Percentiles rank a stretch among this genome's conserved stretches.
phyloP scores from a whole-genome alignment of 2,797 vertebrate species.

The Hylomyscus alleni region DNA sequence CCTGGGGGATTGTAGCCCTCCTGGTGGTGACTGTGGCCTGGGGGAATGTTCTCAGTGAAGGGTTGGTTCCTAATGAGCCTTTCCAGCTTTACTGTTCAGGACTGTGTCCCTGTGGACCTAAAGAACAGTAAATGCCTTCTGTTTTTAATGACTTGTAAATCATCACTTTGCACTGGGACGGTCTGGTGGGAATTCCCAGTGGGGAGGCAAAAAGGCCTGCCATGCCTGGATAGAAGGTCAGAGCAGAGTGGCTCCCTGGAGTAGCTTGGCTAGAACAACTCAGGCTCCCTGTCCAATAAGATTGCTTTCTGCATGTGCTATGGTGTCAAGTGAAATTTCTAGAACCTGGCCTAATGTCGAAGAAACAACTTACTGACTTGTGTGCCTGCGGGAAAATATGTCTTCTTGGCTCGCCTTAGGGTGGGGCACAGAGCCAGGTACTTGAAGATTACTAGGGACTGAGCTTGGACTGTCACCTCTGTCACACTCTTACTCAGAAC shows the following conservation, averaged over 20 bases:
- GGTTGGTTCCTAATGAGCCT: conserved; percentile 75
- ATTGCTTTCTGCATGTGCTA: conserved; percentile 8
- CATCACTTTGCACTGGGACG: conserved; percentile 81
- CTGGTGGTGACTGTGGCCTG: not conserved
- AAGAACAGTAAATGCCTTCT: conserved; percentile 80
- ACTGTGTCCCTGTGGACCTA: conserved; percentile 74
- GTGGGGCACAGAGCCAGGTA: rapidly evolving
- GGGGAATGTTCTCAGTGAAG: not conserved
- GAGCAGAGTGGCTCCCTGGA: conserved; percentile 73
- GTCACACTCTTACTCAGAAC: rapidly evolving
- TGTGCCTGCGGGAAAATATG: not conserved
- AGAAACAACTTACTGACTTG: not conserved
- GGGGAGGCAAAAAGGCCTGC: conserved; percentile 78
- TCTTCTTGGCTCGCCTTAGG: not conserved
- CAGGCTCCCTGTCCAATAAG: conserved; percentile 50
- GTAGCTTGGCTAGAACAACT: conserved; percentile 35
- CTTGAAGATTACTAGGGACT: rapidly evolving
- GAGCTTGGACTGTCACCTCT: not conserved
- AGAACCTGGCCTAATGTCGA: conserved; percentile 8
- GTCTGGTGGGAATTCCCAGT: conserved; percentile 76
- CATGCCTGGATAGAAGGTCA: conserved; percentile 76
- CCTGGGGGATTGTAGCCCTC: rapidly evolving
- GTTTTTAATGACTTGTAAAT: conserved; percentile 83
- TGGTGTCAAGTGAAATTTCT: not conserved
- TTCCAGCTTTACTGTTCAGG: conserved; percentile 79